Conservation (phyloP, 2,797 vertebrate genomes). For the Acanthiza pusilla region DNA sequence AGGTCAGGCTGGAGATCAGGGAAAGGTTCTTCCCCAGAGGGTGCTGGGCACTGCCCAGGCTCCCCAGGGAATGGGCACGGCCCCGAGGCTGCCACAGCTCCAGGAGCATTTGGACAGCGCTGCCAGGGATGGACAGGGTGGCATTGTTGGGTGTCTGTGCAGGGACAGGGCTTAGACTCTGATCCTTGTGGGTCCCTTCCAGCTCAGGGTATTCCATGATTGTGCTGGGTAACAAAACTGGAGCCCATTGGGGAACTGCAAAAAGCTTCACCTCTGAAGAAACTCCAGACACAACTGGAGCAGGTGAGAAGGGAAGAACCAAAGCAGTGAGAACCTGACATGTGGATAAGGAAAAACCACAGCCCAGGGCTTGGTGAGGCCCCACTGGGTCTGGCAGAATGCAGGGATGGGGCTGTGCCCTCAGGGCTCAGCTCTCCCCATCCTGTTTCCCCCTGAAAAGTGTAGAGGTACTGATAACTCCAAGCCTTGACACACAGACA, state of each 20-base stretch:
- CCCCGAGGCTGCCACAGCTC: not conserved
- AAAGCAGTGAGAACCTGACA: not conserved
- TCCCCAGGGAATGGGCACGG: not conserved
- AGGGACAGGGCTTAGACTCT: not conserved
- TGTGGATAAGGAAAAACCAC: not conserved
- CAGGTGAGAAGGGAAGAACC: not conserved
- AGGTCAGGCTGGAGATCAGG: rapidly evolving
- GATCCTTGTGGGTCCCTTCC: not conserved
- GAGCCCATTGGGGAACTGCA: not conserved
- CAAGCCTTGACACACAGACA: not conserved
- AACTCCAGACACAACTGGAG: not conserved
- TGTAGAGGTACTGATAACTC: not conserved
- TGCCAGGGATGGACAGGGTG: not conserved
- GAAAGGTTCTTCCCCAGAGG: not conserved
- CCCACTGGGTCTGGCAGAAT: not conserved
- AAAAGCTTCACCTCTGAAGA: not conserved
- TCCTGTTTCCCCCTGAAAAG: too few relatives aligned
- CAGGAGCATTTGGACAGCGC: not conserved
- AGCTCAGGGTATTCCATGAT: not conserved
- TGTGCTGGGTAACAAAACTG: not conserved
- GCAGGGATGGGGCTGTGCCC: not conserved
- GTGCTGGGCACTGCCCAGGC: not conserved
- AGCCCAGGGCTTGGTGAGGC: not conserved
- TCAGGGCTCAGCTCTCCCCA: not conserved
- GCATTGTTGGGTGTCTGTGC: not conserved